A percentile compares a stretch with the other conserved stretches of the same genome.
phyloP scores from a whole-genome alignment of 1,140 invertebrate species.

The Leptoteleia sp. region DNA sequence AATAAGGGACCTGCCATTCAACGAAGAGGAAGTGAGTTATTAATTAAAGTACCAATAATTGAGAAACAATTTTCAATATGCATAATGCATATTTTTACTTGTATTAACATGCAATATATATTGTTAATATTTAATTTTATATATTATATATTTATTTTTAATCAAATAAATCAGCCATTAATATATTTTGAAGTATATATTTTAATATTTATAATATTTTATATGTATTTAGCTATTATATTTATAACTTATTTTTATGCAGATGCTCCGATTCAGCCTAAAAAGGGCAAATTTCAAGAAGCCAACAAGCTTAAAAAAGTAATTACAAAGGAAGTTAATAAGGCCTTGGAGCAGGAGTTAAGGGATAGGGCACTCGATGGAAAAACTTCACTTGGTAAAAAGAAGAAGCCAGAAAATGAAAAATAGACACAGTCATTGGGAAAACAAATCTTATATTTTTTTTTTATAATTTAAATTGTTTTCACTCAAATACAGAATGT shows the following conservation, averaged over 20 bases:
- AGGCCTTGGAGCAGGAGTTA: constrained; percentile 83
- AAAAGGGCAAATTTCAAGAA: constrained; percentile 83
- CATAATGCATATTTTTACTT: neutral
- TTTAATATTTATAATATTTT: neutral
- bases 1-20: constrained; percentile 29
- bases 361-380: constrained; percentile 81
- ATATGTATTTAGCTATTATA: neutral
- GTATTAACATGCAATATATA: neutral
- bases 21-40: constrained; percentile 40
- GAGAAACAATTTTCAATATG: too few species aligned
- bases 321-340: constrained; percentile 84
- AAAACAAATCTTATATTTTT: too few species aligned
- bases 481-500: too few species aligned
- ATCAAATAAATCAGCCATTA: too few species aligned
- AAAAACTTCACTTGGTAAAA: constrained; percentile 78
- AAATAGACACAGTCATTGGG: too few species aligned
- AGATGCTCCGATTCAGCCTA: constrained; percentile 84
- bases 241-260: constrained; percentile 48
- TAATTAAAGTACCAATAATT: too few species aligned
- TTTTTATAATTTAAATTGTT: too few species aligned
- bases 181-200: too few species aligned
- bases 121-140: neutral
- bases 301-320: constrained; percentile 83
- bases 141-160: neutral
- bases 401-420: constrained; percentile 54